phyloP scores from a whole-genome alignment of 2,797 vertebrate genomes.

The Telmatherina bonti region DNA sequence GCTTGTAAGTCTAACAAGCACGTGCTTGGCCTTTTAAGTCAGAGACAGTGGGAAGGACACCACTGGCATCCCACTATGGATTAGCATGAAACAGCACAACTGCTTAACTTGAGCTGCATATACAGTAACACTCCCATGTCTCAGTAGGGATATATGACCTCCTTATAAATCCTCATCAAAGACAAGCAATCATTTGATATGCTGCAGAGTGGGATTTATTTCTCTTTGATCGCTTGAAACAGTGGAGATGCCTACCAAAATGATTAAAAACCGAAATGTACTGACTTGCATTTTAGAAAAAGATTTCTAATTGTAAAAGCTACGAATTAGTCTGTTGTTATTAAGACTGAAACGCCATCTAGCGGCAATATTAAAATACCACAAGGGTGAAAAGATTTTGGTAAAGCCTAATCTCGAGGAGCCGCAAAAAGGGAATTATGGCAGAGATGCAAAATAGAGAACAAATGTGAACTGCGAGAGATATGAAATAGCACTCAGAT shows the following conservation, averaged over 20 bases:
- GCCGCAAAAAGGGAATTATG: not conserved
- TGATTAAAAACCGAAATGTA: constrained; percentile 12
- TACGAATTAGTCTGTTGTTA: not conserved
- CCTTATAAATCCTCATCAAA: constrained; percentile 60
- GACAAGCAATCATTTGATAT: constrained; percentile 40
- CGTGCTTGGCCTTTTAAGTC: constrained; percentile 47
- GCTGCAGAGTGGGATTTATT: constrained; percentile 6
- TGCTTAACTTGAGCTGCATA: constrained; percentile 53
- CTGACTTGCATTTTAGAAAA: constrained; percentile 1
- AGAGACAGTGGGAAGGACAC: constrained; percentile 48
- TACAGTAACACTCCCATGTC: constrained; percentile 54
- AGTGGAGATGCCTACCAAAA: not conserved
- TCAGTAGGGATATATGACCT: constrained; percentile 64
- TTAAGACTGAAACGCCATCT: constrained; percentile 57
- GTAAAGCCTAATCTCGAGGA: constrained; percentile 1
- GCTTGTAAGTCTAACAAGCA: constrained; percentile 10
- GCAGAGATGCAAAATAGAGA: not conserved
- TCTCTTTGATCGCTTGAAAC: not conserved
- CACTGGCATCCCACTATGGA: constrained; percentile 44
- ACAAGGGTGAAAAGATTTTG: constrained; percentile 35
- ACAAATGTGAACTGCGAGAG: fast-evolving
- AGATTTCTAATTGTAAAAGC: not conserved
- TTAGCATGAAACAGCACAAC: constrained; percentile 61
- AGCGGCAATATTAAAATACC: constrained; percentile 29
- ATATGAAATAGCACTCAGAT: not conserved